These are phyloP conservation scores for Platorchestia sp. DNA, from an alignment of 1,140 invertebrate genomes.

Conservation along the genomic window DNA sequence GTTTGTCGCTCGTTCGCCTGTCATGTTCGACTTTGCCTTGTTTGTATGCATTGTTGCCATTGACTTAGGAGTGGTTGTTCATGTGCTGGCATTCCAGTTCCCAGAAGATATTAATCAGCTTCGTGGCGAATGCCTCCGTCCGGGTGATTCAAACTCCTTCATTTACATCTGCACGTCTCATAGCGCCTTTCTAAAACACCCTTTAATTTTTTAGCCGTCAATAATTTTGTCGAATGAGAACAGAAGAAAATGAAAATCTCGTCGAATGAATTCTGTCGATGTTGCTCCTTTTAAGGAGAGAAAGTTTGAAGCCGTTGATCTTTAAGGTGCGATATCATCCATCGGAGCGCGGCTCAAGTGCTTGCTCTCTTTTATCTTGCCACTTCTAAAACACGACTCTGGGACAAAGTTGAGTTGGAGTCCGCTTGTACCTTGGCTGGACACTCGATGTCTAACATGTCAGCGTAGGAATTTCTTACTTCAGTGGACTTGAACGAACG, in stretches of 20 bases:
- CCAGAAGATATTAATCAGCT: background rate
- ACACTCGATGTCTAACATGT: background rate
- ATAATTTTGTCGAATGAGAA: background rate
- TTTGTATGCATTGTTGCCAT: background rate
- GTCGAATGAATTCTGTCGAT: conserved; percentile 8
- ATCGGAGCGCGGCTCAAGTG: conserved; percentile 24
- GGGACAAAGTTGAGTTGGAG: background rate
- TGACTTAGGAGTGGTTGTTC: background rate
- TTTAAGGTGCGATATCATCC: background rate
- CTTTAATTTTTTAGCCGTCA: background rate
- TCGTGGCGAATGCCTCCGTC: background rate
- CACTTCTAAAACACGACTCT: background rate
- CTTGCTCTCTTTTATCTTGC: conserved; percentile 24
- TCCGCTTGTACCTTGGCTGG: background rate
- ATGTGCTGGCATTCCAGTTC: background rate
- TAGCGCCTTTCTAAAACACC: background rate
- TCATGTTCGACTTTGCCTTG: background rate
- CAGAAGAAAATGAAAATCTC: conserved; percentile 14
- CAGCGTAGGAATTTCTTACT: background rate
- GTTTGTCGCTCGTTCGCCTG: background rate
- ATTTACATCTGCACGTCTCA: background rate
- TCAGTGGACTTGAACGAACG: background rate
- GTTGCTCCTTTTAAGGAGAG: conserved; percentile 14
- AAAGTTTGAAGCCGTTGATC: background rate
- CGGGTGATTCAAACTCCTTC: background rate